phyloP scores from a whole-genome alignment of 2,113 vertebrate genomes.

The Nansenia antarctica region DNA sequence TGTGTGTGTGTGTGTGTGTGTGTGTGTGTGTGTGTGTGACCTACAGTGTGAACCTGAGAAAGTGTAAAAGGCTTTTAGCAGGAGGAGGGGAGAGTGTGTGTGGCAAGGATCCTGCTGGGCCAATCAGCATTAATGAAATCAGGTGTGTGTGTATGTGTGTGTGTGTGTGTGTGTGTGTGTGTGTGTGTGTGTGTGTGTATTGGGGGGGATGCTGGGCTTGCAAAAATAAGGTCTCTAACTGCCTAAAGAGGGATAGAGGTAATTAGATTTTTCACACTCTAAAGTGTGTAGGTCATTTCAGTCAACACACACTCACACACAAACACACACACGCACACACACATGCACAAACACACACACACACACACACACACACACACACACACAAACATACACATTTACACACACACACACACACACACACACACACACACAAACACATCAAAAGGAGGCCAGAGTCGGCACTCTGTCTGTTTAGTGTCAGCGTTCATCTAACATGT shows the following conservation, averaged over 20 bases:
- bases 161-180: conserved; percentile 40
- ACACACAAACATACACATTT: no score
- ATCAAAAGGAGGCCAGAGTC: conserved; percentile 62
- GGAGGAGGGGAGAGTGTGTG: conserved; percentile 51
- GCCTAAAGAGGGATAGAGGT: conserved; percentile 68
- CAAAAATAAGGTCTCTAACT: conserved; percentile 65
- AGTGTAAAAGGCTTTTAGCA: conserved; percentile 69
- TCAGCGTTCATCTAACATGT: conserved; percentile 55
- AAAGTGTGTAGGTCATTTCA: conserved; percentile 27
- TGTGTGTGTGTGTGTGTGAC: conserved; percentile 14
- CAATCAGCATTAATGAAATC: conserved; percentile 71
- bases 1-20: conserved; percentile 32
- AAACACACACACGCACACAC: no score
- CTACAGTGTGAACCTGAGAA: no score
- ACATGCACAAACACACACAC: no score
- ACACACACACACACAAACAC: no score
- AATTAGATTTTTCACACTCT: conserved; percentile 49
- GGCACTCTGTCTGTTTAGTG: conserved; percentile 54
- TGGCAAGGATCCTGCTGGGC: conserved; percentile 64
- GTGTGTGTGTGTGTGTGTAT: no score
- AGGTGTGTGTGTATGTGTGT: no score
- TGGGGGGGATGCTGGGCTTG: conserved; percentile 58
- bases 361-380: no score
- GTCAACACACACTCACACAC: conserved; percentile 14
- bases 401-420: not conserved